phyloP scores from a whole-genome alignment of 2,113 vertebrate species.

The Dicerorhinus sumatrensis region DNA sequence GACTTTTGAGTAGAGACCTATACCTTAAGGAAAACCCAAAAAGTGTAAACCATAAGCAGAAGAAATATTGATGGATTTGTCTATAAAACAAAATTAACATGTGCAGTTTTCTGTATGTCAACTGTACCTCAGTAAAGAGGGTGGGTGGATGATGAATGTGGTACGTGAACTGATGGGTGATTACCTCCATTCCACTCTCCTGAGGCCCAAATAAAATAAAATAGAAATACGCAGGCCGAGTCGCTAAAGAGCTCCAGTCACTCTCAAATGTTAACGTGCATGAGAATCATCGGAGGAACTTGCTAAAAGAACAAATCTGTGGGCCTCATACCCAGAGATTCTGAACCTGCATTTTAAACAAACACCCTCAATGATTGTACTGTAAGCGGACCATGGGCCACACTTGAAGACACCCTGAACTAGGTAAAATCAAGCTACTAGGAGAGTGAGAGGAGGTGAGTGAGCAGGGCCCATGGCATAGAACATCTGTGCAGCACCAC shows the following conservation, averaged over 20 bases:
- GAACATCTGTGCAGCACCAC: background rate
- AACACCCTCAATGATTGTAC: background rate
- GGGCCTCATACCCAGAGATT: background rate
- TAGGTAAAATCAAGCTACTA: background rate
- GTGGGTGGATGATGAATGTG: background rate
- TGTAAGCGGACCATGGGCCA: background rate
- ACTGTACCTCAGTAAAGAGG: background rate
- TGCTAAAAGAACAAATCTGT: background rate
- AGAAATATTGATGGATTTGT: background rate
- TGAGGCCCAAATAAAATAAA: background rate
- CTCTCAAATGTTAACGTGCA: background rate
- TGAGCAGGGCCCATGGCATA: accelerated
- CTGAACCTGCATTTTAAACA: background rate
- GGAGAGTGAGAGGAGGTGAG: background rate
- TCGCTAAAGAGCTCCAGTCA: background rate
- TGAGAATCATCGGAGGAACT: background rate
- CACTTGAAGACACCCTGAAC: background rate
- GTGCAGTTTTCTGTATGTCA: background rate
- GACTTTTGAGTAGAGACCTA: background rate
- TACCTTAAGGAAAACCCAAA: conserved; percentile 39
- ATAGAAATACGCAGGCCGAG: background rate
- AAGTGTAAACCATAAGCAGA: background rate
- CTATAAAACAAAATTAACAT: conserved; percentile 10
- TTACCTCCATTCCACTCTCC: background rate
- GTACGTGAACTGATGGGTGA: background rate